Evolutionary conservation across 2,888 invertebrate species (phyloP).

Genomic region (Athrips mouffetella): DNA sequence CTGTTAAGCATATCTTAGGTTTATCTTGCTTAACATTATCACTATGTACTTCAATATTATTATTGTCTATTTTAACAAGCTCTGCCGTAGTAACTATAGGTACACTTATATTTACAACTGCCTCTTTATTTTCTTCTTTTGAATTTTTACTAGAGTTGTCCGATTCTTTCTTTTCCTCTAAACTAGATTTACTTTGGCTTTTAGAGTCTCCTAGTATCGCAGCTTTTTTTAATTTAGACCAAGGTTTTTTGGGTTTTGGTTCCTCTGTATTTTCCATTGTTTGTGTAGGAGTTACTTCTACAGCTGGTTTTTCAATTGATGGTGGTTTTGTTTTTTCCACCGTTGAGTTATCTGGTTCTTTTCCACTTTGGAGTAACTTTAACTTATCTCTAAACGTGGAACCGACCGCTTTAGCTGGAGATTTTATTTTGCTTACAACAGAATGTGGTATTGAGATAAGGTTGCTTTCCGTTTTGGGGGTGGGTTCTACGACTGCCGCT

Average conservation of each 20-base stretch:
- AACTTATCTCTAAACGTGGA: slow-evolving; percentile 72
- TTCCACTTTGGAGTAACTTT: slow-evolving; percentile 63
- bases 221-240: slow-evolving; percentile 88
- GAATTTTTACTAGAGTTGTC: slow-evolving; percentile 38
- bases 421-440: slow-evolving; percentile 74
- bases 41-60: slow-evolving; percentile 58
- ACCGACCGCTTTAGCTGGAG: slow-evolving; percentile 70
- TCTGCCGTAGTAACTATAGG: slow-evolving; percentile 66
- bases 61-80: slow-evolving; percentile 73
- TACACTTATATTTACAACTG: slow-evolving; percentile 53
- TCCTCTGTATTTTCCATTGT: slow-evolving; percentile 52
- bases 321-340: slow-evolving; percentile 49
- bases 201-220: slow-evolving; percentile 77
- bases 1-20: slow-evolving; percentile 62
- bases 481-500: slow-evolving; percentile 65
- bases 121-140: slow-evolving; percentile 37
- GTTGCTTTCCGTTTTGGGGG: slow-evolving; percentile 66
- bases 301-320: slow-evolving; percentile 44
- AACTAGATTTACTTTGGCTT: slow-evolving; percentile 56
- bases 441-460: slow-evolving; percentile 73
- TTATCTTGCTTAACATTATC: slow-evolving; percentile 59
- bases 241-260: slow-evolving; percentile 79
- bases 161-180: slow-evolving; percentile 53
- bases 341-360: slow-evolving; percentile 45
- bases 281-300: slow-evolving; percentile 53